Conservation (phyloP, 2,113 vertebrate genomes). For the Colistium nudipinnis region DNA sequence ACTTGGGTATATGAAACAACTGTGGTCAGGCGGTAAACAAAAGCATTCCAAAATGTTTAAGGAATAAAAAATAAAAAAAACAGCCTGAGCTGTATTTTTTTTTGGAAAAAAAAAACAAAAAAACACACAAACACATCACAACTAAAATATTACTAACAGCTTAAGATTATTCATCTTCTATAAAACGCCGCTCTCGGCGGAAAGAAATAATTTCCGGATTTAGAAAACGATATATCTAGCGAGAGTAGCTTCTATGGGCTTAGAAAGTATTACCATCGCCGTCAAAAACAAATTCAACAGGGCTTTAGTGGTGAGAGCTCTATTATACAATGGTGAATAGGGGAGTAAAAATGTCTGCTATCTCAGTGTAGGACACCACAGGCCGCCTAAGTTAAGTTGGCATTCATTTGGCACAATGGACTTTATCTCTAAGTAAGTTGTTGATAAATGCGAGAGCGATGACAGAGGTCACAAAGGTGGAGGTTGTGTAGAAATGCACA, state of each 20-base stretch:
- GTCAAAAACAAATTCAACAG: conserved; percentile 43
- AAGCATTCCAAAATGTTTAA: background rate
- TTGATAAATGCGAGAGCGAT: conserved; percentile 19
- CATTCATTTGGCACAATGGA: conserved; percentile 34
- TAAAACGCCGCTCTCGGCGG: conserved; percentile 18
- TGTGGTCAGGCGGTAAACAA: conserved; percentile 7
- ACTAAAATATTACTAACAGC: conserved; percentile 17
- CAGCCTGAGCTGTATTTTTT: conserved; percentile 9
- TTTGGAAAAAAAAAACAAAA: too few species aligned
- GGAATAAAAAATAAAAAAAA: conserved; percentile 9
- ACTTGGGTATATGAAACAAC: background rate
- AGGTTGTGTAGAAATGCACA: conserved; percentile 46
- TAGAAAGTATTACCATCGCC: conserved; percentile 42
- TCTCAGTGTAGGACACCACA: conserved; percentile 10
- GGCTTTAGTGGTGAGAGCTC: conserved; percentile 43
- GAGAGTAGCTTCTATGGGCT: conserved; percentile 21
- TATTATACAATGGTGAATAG: conserved; percentile 35
- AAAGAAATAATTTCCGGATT: conserved; percentile 16
- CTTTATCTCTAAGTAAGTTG: conserved; percentile 40
- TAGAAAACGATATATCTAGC: conserved; percentile 24
- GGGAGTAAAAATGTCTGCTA: conserved; percentile 23
- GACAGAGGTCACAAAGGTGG: conserved; percentile 44
- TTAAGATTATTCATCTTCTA: conserved; percentile 17
- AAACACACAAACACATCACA: background rate
- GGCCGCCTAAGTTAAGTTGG: conserved; percentile 5